phyloP scores from a whole-genome alignment of 2,113 vertebrate genomes.

The Stercorarius parasiticus region DNA sequence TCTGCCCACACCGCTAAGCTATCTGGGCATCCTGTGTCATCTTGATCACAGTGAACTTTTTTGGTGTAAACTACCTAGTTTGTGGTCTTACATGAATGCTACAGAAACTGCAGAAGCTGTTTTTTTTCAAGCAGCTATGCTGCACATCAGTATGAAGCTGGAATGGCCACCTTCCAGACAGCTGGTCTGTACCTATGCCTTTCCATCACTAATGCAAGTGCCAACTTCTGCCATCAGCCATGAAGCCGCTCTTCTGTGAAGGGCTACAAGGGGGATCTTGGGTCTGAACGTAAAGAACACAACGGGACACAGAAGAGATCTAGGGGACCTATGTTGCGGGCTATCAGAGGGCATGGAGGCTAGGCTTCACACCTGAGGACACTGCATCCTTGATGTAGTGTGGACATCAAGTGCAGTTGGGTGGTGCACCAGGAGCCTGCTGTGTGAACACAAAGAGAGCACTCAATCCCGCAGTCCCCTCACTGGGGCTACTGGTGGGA shows the following conservation, averaged over 20 bases:
- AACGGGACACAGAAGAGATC: rapidly evolving
- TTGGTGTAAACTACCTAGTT: not conserved
- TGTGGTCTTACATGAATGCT: not conserved
- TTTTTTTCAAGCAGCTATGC: not conserved
- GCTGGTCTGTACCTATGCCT: not conserved
- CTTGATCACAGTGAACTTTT: not conserved
- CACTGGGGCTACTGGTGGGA: not conserved
- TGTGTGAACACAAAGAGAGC: not conserved
- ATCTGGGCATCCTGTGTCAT: not conserved
- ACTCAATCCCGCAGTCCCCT: not conserved
- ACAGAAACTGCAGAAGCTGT: not conserved
- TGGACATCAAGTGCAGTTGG: not conserved
- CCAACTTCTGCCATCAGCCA: not conserved
- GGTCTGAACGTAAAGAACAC: not conserved
- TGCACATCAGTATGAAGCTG: not conserved
- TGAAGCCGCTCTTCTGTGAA: not conserved
- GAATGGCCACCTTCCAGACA: not conserved
- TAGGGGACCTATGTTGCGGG: not conserved
- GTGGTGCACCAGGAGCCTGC: no score
- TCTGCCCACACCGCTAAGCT: not conserved
- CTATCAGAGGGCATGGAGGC: not conserved
- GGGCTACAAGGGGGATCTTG: not conserved
- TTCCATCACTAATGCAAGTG: not conserved
- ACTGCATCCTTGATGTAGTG: not conserved
- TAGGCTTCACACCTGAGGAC: not conserved